phyloP scores from a whole-genome alignment of 2,797 vertebrate genomes.

The Benthosema pterotum region DNA sequence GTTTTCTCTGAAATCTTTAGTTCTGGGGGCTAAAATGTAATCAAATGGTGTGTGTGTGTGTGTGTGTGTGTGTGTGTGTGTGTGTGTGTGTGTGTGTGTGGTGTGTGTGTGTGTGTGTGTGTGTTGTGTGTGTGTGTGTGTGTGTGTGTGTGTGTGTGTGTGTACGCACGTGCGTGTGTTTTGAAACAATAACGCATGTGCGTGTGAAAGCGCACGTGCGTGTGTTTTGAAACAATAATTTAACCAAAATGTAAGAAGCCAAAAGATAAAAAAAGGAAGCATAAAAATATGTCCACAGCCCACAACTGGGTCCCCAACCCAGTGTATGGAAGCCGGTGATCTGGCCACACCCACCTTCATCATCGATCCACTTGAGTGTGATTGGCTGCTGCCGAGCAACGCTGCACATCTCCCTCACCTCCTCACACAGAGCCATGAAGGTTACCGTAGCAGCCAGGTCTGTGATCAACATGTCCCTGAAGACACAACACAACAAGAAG shows the following conservation, averaged over 20 bases:
- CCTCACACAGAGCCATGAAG: conserved; percentile 86
- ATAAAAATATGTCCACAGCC: no score
- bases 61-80: conserved; percentile 1
- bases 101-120: conserved; percentile 12
- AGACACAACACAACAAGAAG: conserved; percentile 67
- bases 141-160: conserved; percentile 3
- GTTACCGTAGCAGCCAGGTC: conserved; percentile 85
- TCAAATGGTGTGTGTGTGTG: neutral
- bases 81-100: conserved; percentile 12
- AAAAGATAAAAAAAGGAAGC: no score
- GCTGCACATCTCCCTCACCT: conserved; percentile 90
- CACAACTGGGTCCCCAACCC: no score
- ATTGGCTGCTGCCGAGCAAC: conserved; percentile 85
- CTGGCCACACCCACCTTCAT: conserved; percentile 85
- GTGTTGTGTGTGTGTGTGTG: conserved; percentile 2
- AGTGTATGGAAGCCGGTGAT: neutral
- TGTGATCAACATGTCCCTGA: conserved; percentile 91
- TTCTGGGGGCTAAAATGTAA: no score
- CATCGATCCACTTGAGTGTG: conserved; percentile 97
- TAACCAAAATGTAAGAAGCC: no score
- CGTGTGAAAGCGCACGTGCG: no score
- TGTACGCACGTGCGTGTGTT: conserved; percentile 5
- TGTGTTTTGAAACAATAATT: no score
- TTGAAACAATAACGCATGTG: conserved; percentile 66
- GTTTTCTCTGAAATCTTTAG: no score